phyloP scores from a whole-genome alignment of 2,888 invertebrate species.

The Noctua janthe region DNA sequence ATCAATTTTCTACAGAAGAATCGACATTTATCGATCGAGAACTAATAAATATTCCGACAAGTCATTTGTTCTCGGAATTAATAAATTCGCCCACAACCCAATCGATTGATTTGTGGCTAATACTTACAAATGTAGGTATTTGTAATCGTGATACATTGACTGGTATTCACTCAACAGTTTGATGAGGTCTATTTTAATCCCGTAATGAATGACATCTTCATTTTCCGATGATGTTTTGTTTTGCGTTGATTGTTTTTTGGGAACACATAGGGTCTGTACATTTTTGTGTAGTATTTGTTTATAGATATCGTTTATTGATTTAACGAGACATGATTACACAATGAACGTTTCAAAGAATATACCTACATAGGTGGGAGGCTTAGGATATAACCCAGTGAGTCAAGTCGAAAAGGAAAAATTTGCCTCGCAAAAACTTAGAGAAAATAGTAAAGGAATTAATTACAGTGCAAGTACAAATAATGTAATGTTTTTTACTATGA shows the following conservation, averaged over 20 bases:
- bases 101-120: conserved; percentile 36
- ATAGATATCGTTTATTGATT: not conserved
- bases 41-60: conserved; percentile 41
- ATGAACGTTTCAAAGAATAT: not conserved
- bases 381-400: not conserved
- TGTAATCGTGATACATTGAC: conserved; percentile 20
- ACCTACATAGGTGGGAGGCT: not conserved
- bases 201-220: conserved; percentile 19
- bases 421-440: not conserved
- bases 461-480: not conserved
- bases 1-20: not conserved
- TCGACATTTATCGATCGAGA: conserved; percentile 43
- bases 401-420: not conserved
- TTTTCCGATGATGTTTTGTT: conserved; percentile 6
- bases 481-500: not conserved
- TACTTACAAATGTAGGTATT: conserved; percentile 15
- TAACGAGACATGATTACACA: not conserved
- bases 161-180: conserved; percentile 34
- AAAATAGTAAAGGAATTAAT: not conserved
- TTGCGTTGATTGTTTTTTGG: not conserved
- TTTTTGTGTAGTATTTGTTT: not conserved
- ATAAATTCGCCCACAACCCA: conserved; percentile 30
- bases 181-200: conserved; percentile 27
- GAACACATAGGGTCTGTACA: not conserved
- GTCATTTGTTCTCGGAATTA: conserved; percentile 52